phyloP scores from a whole-genome alignment of 2,888 invertebrate species.

The Tiphia femorata region DNA sequence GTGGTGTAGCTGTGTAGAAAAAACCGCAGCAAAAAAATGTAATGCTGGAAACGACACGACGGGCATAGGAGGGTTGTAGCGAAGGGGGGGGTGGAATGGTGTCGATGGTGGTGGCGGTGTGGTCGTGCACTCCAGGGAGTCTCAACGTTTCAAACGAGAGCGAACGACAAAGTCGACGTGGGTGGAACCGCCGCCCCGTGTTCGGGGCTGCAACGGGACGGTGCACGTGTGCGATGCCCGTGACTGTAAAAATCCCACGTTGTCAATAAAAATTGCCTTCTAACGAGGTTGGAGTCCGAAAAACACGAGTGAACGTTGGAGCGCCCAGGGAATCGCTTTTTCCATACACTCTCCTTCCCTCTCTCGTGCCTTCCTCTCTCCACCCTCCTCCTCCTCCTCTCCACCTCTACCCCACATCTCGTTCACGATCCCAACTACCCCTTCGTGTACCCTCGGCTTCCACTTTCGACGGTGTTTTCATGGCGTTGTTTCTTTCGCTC shows the following conservation, averaged over 20 bases:
- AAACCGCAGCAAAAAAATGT: constrained; percentile 36
- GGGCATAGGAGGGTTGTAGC: too few relatives aligned
- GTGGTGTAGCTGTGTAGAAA: background rate
- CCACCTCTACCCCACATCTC: too few relatives aligned
- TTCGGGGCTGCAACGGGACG: too few relatives aligned
- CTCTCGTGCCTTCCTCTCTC: too few relatives aligned
- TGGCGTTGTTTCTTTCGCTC: too few relatives aligned
- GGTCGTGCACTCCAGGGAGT: constrained; percentile 24
- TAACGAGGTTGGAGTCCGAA: constrained; percentile 38
- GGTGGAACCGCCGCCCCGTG: too few relatives aligned
- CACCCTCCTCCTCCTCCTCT: too few relatives aligned
- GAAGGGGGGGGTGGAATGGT: too few relatives aligned
- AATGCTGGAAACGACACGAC: constrained; percentile 32
- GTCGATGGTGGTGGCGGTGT: too few relatives aligned
- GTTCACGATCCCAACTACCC: too few relatives aligned
- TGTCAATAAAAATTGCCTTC: constrained; percentile 48
- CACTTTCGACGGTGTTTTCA: too few relatives aligned
- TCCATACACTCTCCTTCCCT: constrained; percentile 6
- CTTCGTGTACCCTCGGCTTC: too few relatives aligned
- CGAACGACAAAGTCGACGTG: constrained; percentile 22
- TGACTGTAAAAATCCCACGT: constrained; percentile 44
- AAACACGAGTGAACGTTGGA: constrained; percentile 34
- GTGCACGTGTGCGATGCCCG: constrained; percentile 20
- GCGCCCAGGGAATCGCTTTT: constrained; percentile 32
- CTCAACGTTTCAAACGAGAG: constrained; percentile 33